Percentiles rank a stretch among this genome's conserved stretches.
phyloP scores from a whole-genome alignment of 2,797 vertebrate genomes.

The Telmatherina bonti region DNA sequence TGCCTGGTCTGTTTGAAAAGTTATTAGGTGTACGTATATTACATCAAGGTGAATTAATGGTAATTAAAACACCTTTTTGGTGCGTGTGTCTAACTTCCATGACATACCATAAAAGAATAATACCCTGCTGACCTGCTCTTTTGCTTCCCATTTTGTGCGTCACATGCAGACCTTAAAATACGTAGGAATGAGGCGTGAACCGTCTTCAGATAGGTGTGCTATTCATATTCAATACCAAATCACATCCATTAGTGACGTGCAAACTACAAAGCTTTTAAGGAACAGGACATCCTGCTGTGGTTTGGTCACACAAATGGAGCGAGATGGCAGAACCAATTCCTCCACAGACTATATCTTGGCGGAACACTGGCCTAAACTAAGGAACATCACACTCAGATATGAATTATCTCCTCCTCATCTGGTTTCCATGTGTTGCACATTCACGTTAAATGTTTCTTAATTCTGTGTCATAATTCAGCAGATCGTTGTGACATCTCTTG shows the following conservation, averaged over 20 bases:
- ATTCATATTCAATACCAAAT: background rate
- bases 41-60: too few relatives aligned
- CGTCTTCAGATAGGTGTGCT: background rate
- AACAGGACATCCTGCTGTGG: background rate
- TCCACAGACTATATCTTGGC: too few relatives aligned
- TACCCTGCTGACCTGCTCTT: background rate
- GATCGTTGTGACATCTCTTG: background rate
- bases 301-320: background rate
- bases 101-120: background rate
- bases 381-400: background rate
- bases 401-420: background rate
- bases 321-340: too few relatives aligned
- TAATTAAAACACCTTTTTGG: background rate
- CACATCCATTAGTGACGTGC: background rate
- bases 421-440: too few relatives aligned
- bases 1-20: background rate
- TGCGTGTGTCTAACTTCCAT: background rate
- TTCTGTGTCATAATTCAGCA: background rate
- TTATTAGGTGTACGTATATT: background rate
- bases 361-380: too few relatives aligned
- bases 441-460: background rate
- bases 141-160: background rate
- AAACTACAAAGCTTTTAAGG: background rate
- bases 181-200: background rate
- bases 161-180: background rate